Evolutionary conservation across 2,113 vertebrate genomes (phyloP), one percentile per base, ranked within the genome.

Genomic region (Poecile atricapillus): DNA sequence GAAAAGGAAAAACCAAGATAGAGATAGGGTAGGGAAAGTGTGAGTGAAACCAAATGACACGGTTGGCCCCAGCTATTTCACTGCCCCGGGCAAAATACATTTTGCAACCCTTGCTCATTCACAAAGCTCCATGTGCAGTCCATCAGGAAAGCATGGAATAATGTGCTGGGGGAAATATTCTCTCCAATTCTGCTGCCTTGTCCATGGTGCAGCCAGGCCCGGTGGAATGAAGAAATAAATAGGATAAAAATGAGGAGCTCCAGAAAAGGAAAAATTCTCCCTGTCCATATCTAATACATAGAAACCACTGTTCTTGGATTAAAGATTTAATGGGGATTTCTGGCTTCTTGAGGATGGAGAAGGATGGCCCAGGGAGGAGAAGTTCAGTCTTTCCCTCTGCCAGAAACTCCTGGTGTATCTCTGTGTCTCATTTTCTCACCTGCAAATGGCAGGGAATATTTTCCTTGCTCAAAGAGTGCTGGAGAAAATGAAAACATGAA

Each of bases 81-180:
- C 73, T 90, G 95, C 96, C 91, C 83, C 55, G 50, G 96, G 95
- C 95, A 89, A 97, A 97, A 96, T 68, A 18, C 75, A 59, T 95
- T 95, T 73, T 83, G 75, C 90, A 96, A 35, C 71, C 83, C 64
- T 79, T 10, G 7, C 83, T 97, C 68, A 43, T 90, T 88, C 75
- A 65, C 93, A 73, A 5, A 80, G 89, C 59, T 86, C 21, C 55
- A 2, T 55, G 83, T 89, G 87, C 93, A 73, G 81, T 69, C 86
- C 91, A 67, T 70, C 17, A 18, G 63, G 88, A 83, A 90, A 46
- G 55, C 71, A 37, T 11, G 4, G 83, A 78, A 86, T 74, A 86
- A 86, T 39, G 35, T 49, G 33, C 76, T 64, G 86, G 20, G 20
- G 41, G 87, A 79, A 92, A 94, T 67, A 52, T 1, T 23, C 69